phyloP scores from a whole-genome alignment of 2,797 vertebrate species.

The Peromyscus attwateri region DNA sequence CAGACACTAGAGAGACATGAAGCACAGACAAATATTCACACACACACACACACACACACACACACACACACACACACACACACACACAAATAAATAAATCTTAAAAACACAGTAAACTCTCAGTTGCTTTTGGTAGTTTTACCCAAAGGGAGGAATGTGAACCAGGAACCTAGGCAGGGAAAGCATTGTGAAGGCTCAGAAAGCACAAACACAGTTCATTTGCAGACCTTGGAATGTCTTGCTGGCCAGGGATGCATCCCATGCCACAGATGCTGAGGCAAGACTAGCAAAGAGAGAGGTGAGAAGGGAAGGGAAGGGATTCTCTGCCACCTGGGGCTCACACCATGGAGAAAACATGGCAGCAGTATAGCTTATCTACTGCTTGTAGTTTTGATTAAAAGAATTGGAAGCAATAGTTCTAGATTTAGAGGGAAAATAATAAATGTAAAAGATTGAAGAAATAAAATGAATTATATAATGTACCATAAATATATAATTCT shows the following conservation, averaged over 20 bases:
- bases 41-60: background rate
- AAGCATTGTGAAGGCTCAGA: background rate
- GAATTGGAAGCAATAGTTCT: background rate
- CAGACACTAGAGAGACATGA: background rate
- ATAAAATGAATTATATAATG: background rate
- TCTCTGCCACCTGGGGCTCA: background rate
- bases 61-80: background rate
- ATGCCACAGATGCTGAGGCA: background rate
- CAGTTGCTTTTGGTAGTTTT: background rate
- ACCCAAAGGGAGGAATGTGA: background rate
- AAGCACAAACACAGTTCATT: background rate
- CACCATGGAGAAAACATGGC: too few species aligned
- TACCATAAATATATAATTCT: background rate
- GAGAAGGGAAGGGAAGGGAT: background rate
- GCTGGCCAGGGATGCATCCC: background rate
- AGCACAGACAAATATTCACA: background rate
- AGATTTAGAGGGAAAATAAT: background rate
- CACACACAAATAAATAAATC: background rate
- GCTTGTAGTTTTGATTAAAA: background rate
- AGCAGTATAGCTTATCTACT: background rate
- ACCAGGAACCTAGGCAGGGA: fast-evolving
- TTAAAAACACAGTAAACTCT: background rate
- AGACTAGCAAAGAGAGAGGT: background rate
- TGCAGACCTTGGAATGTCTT: background rate
- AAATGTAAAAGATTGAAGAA: background rate